A percentile compares a stretch with the other conserved stretches of the same genome.
phyloP scores from a whole-genome alignment of 2,888 invertebrate genomes.

The Scaptomyza caliginosa region DNA sequence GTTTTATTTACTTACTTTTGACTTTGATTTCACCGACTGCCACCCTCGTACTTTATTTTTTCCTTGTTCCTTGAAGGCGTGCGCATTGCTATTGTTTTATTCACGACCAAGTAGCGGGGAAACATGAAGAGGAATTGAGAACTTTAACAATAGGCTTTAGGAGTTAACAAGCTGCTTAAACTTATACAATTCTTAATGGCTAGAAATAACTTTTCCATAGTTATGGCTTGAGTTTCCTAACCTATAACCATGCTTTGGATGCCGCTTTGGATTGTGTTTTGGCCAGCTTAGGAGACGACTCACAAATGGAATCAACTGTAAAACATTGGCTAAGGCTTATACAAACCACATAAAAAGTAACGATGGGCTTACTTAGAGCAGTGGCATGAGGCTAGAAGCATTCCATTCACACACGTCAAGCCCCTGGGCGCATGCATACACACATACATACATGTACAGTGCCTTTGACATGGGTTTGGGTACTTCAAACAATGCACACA shows the following conservation, averaged over 20 bases:
- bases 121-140: neutral
- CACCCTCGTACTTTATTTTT: neutral
- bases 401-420: neutral
- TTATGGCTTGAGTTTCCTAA: slow-evolving; percentile 16
- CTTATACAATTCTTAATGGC: neutral
- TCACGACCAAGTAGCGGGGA: neutral
- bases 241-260: neutral
- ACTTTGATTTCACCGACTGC: slow-evolving; percentile 65
- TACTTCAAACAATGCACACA: slow-evolving; percentile 51
- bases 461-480: slow-evolving; percentile 4
- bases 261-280: neutral
- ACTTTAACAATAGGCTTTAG: neutral
- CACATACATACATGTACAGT: neutral
- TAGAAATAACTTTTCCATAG: slow-evolving; percentile 5
- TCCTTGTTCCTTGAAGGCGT: slow-evolving; percentile 15
- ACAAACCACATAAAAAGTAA: slow-evolving; percentile 46
- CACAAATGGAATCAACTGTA: slow-evolving; percentile 28
- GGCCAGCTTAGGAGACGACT: slow-evolving; percentile 1
- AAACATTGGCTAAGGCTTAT: slow-evolving; percentile 20
- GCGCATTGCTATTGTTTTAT: slow-evolving; percentile 20
- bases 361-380: slow-evolving; percentile 31
- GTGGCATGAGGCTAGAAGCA: neutral
- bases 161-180: neutral
- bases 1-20: slow-evolving; percentile 79
- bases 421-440: slow-evolving; percentile 3